Percentiles rank a stretch among this genome's conserved stretches.
phyloP scores from a whole-genome alignment of 2,797 vertebrate species.

The Pseudomugil tenellus region DNA sequence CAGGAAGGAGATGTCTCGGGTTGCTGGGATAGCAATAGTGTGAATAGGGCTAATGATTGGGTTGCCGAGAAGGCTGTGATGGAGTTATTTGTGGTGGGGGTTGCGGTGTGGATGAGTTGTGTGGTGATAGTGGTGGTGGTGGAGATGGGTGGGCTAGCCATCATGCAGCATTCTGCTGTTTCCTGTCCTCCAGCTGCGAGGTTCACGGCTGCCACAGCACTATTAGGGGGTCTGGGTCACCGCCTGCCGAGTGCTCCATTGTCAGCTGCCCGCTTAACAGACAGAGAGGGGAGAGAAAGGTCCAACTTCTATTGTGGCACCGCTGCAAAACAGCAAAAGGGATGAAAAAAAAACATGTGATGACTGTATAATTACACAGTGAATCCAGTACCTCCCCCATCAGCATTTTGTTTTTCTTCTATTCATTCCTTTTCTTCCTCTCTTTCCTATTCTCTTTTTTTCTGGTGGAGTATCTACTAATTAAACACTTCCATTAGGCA shows the following conservation, averaged over 20 bases:
- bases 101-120: slow-evolving; percentile 33
- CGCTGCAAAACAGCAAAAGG: slow-evolving; percentile 69
- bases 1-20: slow-evolving; percentile 33
- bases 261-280: slow-evolving; percentile 75
- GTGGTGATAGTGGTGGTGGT: slow-evolving; percentile 10
- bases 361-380: slow-evolving; percentile 84
- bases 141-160: slow-evolving; percentile 43
- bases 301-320: slow-evolving; percentile 77
- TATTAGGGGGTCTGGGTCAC: slow-evolving; percentile 81
- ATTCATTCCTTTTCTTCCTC: slow-evolving; percentile 71
- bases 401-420: slow-evolving; percentile 69
- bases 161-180: slow-evolving; percentile 66
- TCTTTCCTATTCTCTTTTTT: slow-evolving; percentile 60
- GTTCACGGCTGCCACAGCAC: slow-evolving; percentile 73
- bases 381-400: slow-evolving; percentile 73
- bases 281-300: slow-evolving; percentile 66
- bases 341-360: slow-evolving; percentile 63
- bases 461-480: slow-evolving; percentile 85
- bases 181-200: slow-evolving; percentile 78
- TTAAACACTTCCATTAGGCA: slow-evolving; percentile 88
- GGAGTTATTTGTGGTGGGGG: slow-evolving; percentile 25
- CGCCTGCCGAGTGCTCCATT: slow-evolving; percentile 78
- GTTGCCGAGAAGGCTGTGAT: slow-evolving; percentile 24
- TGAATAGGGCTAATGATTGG: slow-evolving; percentile 51
- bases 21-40: slow-evolving; percentile 33